These are phyloP conservation scores for Myotis brandtii DNA, from an alignment of 2,113 vertebrate species.

Conservation along the genomic window DNA sequence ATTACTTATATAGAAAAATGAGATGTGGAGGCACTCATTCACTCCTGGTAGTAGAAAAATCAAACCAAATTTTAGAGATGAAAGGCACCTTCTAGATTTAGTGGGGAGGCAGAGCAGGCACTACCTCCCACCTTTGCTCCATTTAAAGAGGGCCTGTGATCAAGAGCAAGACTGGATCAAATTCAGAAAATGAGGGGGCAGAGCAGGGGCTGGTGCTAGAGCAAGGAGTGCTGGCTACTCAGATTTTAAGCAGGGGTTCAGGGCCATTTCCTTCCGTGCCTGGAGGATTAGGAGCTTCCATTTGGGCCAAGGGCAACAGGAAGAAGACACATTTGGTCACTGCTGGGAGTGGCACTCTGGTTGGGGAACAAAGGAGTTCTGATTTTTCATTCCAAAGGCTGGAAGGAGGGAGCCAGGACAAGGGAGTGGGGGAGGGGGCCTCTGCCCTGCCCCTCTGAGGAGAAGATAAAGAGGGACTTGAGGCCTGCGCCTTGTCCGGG, in stretches of 20 bases:
- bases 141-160: background rate
- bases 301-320: background rate
- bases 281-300: background rate
- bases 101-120: background rate
- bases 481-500: background rate
- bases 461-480: background rate
- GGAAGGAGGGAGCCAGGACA: background rate
- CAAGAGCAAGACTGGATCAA: background rate
- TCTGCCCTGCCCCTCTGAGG: background rate
- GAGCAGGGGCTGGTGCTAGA: background rate
- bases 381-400: background rate
- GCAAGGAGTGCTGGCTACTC: background rate
- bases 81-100: background rate
- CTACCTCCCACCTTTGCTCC: background rate
- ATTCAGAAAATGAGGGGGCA: background rate
- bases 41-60: constrained; percentile 35
- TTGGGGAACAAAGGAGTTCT: background rate
- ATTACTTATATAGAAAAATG: constrained; percentile 37
- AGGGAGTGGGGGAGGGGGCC: background rate
- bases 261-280: background rate
- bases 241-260: background rate
- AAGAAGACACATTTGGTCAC: background rate
- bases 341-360: background rate
- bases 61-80: constrained; percentile 10
- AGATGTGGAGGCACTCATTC: background rate